Conservation (phyloP, 2,113 vertebrate species). For the Dascyllus trimaculatus region DNA sequence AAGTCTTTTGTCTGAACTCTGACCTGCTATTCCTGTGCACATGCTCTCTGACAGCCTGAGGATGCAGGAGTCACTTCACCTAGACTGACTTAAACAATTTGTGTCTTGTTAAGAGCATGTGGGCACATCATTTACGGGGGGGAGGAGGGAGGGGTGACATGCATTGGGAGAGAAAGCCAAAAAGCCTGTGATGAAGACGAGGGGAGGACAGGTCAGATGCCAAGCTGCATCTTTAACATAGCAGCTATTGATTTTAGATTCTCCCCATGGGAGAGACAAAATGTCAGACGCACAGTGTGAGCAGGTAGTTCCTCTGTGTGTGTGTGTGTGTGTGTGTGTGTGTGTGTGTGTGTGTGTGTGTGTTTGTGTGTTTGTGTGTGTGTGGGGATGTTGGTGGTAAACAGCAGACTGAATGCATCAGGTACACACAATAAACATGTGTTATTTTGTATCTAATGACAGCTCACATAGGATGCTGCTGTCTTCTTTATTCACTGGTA, state of each 20-base stretch:
- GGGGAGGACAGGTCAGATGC: slow-evolving; percentile 81
- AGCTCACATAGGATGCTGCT: neutral
- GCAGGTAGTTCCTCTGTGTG: slow-evolving; percentile 53
- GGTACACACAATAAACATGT: slow-evolving; percentile 19
- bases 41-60: slow-evolving; percentile 56
- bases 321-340: slow-evolving; percentile 41
- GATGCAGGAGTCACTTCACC: slow-evolving; percentile 68
- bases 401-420: slow-evolving; percentile 42
- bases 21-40: slow-evolving; percentile 62
- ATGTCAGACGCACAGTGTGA: slow-evolving; percentile 63
- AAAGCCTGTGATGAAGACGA: slow-evolving; percentile 76
- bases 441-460: slow-evolving; percentile 16
- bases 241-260: slow-evolving; percentile 82
- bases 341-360: slow-evolving; percentile 39
- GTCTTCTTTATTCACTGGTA: no score
- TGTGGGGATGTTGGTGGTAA: slow-evolving; percentile 5
- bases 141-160: slow-evolving; percentile 46
- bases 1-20: slow-evolving; percentile 75
- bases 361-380: slow-evolving; percentile 40
- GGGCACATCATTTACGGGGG: slow-evolving; percentile 41
- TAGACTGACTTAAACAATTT: slow-evolving; percentile 73
- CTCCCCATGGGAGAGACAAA: slow-evolving; percentile 72
- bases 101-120: slow-evolving; percentile 59
- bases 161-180: slow-evolving; percentile 55
- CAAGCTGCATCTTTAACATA: slow-evolving; percentile 81